Base-by-base conservation (phyloP, 2,113 vertebrate genomes). In the Serilophus lunatus region DNA sequence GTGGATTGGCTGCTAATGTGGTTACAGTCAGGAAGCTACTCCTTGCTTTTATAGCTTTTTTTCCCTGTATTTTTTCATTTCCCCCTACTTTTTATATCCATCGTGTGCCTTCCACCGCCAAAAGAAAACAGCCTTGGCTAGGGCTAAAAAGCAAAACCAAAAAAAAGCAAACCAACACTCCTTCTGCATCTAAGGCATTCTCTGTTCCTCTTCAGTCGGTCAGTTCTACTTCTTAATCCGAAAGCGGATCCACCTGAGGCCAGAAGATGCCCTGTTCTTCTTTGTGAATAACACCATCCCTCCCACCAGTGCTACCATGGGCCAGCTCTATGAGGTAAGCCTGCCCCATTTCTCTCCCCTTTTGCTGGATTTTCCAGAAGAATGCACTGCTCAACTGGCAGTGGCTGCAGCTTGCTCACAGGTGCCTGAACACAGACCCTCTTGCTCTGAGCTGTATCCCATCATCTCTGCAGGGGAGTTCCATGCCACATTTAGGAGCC, bases 141-240 rank as follows among this genome's bases (percentile, higher is more conserved):
- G 60, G n/a, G 26, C 85, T 13, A 60, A 63, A 86, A 50, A n/a
- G 35, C 15, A 69, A 18, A 91, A 75, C 28, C 31, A 90, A 77
- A 33, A 22, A 13, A 50, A 23, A 12, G 1, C 40, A 56, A 8
- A 18, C 24, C 54, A 60, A 9, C 3, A 1, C 70, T 78, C 9
- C 66, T 64, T 78, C 40, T 90, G 49, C 60, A 38, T 54, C 76
- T 94, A 75, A 92, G 18, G 13, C 36, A 18, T 53, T 61, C 49
- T 94, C 83, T 95, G 5, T 83, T 91, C 51, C 61, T 82, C 60
- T 88, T 59, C 92, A 99, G 99, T 99, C 91, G 99, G 99, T 64
- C 99, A 99, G 16, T 98, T 99, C 97, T 99, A 99, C 96, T 99
- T 99, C 97, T 97, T 99, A 97, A 99, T 99, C 95, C 98, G 99